A percentile compares a stretch with the other conserved stretches of the same genome.
Evolutionary conservation across 92 coral and sea anemone genomes (phyloP).

Genomic region (Muricea muricata): DNA sequence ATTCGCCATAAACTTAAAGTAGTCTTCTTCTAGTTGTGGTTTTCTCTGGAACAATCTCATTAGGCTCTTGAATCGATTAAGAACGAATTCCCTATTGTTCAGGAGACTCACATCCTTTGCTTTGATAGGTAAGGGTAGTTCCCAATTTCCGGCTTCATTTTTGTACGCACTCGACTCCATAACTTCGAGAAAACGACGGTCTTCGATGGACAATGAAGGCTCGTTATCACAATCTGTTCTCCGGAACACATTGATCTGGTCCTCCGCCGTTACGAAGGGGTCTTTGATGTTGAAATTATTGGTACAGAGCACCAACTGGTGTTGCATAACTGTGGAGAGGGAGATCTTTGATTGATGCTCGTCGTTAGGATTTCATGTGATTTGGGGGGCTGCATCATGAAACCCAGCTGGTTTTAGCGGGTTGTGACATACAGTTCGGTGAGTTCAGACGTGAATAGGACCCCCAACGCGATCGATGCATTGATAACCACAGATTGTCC

Average conservation of each 20-base stretch:
- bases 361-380: neutral
- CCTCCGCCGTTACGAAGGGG: neutral
- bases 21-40: slow-evolving; percentile 14
- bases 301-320: neutral
- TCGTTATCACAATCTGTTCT: slow-evolving; percentile 3
- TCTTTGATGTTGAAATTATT: neutral
- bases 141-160: slow-evolving; percentile 47
- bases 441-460: neutral
- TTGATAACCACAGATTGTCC: slow-evolving; percentile 12
- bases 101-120: neutral
- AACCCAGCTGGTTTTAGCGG: neutral
- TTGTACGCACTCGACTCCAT: slow-evolving; percentile 19
- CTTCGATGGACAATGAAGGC: slow-evolving; percentile 42
- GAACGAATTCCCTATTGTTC: slow-evolving; percentile 41
- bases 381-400: neutral
- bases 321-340: neutral
- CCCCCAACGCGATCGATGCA: neutral
- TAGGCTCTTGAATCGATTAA: slow-evolving; percentile 11
- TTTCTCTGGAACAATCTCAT: slow-evolving; percentile 45
- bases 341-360: neutral
- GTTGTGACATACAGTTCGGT: neutral
- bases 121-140: slow-evolving; percentile 50
- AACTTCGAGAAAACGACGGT: slow-evolving; percentile 33
- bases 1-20: slow-evolving; percentile 38
- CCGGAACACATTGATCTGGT: neutral